Conservation (phyloP, 2,113 vertebrate genomes). For the Prionailurus viverrinus region DNA sequence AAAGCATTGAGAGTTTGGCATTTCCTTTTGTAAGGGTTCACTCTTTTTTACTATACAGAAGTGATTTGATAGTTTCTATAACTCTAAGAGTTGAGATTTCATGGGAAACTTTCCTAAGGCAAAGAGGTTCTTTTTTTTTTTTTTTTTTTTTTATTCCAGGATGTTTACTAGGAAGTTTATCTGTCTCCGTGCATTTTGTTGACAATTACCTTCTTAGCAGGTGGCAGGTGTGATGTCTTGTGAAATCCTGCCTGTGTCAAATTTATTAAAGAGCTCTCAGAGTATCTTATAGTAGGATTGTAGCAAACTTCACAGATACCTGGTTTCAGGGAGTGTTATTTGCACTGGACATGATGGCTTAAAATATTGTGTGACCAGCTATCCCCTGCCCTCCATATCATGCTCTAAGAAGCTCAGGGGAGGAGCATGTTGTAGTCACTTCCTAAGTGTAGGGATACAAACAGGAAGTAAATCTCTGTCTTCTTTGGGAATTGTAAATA, state of each 20-base stretch:
- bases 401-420: background rate
- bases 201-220: background rate
- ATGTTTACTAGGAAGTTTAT: slow-evolving; percentile 55
- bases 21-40: background rate
- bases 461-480: slow-evolving; percentile 7
- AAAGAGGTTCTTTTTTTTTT: background rate
- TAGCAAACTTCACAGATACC: slow-evolving; percentile 29
- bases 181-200: background rate
- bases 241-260: slow-evolving; percentile 45
- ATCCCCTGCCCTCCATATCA: background rate
- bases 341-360: background rate
- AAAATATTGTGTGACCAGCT: background rate
- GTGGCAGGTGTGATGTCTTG: slow-evolving; percentile 29
- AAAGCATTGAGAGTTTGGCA: background rate
- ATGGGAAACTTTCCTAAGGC: background rate
- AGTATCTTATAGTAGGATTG: slow-evolving; percentile 5
- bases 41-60: background rate
- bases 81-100: slow-evolving; percentile 56
- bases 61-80: background rate
- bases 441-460: background rate
- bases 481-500: background rate
- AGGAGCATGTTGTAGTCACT: background rate
- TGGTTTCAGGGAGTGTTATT: slow-evolving; percentile 15
- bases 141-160: slow-evolving; percentile 22
- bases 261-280: slow-evolving; percentile 35